A percentile compares a stretch with the other conserved stretches of the same genome.
Conservation (phyloP, 1,140 invertebrate species). For the Hyles euphorbiae region DNA sequence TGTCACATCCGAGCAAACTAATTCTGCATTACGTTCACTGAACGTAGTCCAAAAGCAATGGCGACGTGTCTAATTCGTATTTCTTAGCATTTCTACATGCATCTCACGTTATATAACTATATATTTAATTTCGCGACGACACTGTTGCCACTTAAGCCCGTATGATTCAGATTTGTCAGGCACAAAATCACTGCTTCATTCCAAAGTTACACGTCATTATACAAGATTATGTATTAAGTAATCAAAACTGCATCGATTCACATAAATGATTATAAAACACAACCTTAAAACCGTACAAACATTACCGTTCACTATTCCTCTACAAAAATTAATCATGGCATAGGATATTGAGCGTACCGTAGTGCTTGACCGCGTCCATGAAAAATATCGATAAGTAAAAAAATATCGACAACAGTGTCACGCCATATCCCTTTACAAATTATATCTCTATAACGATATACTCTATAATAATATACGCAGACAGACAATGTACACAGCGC, state of each 20-base stretch:
- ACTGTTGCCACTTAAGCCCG: conserved; percentile 21
- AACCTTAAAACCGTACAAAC: too few relatives aligned
- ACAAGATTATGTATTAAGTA: too few relatives aligned
- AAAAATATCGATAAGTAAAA: conserved; percentile 11
- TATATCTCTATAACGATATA: conserved; percentile 50
- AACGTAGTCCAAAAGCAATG: conserved; percentile 34
- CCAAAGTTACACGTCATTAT: too few relatives aligned
- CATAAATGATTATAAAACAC: too few relatives aligned
- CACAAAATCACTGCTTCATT: too few relatives aligned
- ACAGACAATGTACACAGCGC: conserved; percentile 50
- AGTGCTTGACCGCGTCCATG: background rate
- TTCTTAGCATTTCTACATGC: conserved; percentile 42
- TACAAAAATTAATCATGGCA: too few relatives aligned
- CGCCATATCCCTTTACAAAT: conserved; percentile 30
- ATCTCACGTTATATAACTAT: conserved; percentile 33
- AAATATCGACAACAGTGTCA: conserved; percentile 26
- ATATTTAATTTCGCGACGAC: conserved; percentile 24
- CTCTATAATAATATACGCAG: conserved; percentile 42
- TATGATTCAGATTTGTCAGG: too few relatives aligned
- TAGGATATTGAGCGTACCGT: too few relatives aligned
- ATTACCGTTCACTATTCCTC: too few relatives aligned
- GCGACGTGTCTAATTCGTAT: conserved; percentile 29
- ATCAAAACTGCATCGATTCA: too few relatives aligned
- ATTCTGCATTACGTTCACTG: conserved; percentile 2
- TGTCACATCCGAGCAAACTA: too few relatives aligned